Conservation (phyloP, 1,140 invertebrate genomes). For the Anoplophora glabripennis region DNA sequence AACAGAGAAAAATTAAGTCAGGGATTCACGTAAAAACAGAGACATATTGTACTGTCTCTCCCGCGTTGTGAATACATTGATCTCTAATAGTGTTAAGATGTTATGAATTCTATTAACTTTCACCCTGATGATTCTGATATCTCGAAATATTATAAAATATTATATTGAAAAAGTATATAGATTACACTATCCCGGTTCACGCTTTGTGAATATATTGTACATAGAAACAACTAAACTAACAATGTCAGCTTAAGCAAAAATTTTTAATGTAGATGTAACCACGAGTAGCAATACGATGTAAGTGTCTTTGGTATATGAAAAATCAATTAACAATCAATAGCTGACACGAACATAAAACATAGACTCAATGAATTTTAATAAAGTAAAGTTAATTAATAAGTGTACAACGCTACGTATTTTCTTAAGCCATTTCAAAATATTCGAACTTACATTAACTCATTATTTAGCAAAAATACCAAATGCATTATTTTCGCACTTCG, state of each 20-base stretch:
- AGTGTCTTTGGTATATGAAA: constrained; percentile 18
- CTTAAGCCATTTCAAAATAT: too few species aligned
- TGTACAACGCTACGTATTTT: neutral
- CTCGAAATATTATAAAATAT: neutral
- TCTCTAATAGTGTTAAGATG: constrained; percentile 13
- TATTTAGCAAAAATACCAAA: too few species aligned
- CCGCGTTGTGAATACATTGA: constrained; percentile 25
- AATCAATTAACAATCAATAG: constrained; percentile 17
- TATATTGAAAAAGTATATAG: neutral
- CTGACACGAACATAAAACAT: neutral
- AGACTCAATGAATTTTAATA: neutral
- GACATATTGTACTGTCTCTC: neutral
- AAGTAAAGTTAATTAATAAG: neutral
- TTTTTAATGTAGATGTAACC: neutral
- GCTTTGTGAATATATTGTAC: neutral
- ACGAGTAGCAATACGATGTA: constrained; percentile 24
- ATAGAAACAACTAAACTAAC: neutral
- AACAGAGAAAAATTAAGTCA: constrained; percentile 25
- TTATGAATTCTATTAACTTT: constrained; percentile 9
- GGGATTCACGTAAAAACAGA: constrained; percentile 28
- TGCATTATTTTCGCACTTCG: too few species aligned
- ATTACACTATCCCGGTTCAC: neutral
- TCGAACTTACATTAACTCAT: too few species aligned
- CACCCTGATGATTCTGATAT: neutral
- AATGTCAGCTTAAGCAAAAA: neutral